phyloP scores from a whole-genome alignment of 2,797 vertebrate genomes.

The Synanceia verrucosa region DNA sequence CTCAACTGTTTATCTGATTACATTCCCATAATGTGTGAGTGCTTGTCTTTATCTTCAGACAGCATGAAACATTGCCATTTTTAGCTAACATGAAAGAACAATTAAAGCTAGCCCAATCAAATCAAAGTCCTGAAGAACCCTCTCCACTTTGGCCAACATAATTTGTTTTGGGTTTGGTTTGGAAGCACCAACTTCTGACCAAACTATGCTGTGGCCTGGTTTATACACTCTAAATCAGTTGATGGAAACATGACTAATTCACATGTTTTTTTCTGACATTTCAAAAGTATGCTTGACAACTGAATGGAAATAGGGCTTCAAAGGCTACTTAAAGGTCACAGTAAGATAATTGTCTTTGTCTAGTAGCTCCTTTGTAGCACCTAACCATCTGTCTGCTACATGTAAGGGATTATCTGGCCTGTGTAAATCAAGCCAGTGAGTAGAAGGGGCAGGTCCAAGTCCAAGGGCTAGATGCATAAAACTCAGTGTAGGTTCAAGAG shows the following conservation, averaged over 20 bases:
- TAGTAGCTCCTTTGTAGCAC: too few relatives aligned
- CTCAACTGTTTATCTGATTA: not conserved
- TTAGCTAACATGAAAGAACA: not conserved
- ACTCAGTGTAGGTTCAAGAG: not conserved
- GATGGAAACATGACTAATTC: not conserved
- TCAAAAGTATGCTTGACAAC: not conserved
- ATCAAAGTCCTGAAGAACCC: not conserved
- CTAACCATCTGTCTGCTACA: conserved; percentile 9
- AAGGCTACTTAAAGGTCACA: not conserved
- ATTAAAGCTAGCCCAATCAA: not conserved
- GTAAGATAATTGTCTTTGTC: not conserved
- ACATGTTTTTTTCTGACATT: not conserved
- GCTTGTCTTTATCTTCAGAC: not conserved
- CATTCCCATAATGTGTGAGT: not conserved
- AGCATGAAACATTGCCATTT: not conserved
- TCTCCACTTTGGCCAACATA: not conserved
- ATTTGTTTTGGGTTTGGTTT: not conserved
- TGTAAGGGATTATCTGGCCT: conserved; percentile 12
- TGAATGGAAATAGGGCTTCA: not conserved
- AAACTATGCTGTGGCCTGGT: not conserved
- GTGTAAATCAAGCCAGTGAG: conserved; percentile 15
- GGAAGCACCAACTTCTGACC: not conserved
- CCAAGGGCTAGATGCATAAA: not conserved
- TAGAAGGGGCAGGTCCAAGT: not conserved
- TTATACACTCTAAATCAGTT: not conserved